A percentile compares a stretch with the other conserved stretches of the same genome.
Conservation (phyloP, 2,113 vertebrate genomes). For the Marmota monax region DNA sequence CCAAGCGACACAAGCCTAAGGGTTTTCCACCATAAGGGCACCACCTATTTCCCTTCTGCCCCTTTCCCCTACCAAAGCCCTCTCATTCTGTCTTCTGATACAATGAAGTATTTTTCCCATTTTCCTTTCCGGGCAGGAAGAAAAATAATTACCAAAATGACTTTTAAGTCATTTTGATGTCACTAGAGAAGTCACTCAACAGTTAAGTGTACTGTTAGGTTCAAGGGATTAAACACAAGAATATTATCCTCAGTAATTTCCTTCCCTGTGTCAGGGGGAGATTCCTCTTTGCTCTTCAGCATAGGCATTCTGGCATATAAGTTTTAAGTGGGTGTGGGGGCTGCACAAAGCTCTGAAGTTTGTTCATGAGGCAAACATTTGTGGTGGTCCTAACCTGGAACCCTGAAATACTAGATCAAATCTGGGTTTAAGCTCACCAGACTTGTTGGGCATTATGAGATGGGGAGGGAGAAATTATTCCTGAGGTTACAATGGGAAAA, state of each 20-base stretch:
- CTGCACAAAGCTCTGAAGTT: not conserved
- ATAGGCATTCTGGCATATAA: not conserved
- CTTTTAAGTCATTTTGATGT: conserved; percentile 41
- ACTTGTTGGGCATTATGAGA: not conserved
- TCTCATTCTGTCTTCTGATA: not conserved
- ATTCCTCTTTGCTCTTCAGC: not conserved
- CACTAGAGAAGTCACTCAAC: conserved; percentile 46
- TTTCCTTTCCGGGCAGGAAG: not conserved
- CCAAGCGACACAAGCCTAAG: not conserved
- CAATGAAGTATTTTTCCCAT: not conserved
- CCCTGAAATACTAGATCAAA: not conserved
- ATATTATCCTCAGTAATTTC: not conserved
- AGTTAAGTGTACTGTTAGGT: not conserved
- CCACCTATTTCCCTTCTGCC: not conserved
- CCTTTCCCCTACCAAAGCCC: not conserved
- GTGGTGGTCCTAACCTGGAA: not conserved
- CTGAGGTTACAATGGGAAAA: not conserved
- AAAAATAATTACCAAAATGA: not conserved
- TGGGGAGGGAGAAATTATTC: not conserved
- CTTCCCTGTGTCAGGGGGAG: not conserved
- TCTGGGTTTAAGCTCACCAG: not conserved
- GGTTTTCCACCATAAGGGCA: not conserved
- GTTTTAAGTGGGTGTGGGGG: not conserved
- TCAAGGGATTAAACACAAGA: not conserved
- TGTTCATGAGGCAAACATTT: not conserved